Base-by-base conservation (phyloP, 2,797 vertebrate genomes). In the Selene dorsalis region DNA sequence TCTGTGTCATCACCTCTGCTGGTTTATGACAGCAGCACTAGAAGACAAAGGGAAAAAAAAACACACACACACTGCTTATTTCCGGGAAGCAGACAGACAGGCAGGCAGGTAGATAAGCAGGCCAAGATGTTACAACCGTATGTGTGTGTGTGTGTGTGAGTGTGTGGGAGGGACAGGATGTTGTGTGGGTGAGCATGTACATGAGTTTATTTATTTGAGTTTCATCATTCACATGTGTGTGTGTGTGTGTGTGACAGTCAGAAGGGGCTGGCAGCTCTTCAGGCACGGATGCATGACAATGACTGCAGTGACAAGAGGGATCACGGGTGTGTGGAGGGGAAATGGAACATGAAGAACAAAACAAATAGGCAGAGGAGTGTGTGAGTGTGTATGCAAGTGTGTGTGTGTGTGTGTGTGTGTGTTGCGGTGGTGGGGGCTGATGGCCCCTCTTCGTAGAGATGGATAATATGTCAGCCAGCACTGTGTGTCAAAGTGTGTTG, bases 261-360 rank as follows among this genome's bases (percentile, higher is more conserved):
- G 70, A 73, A 80, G 80, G 78, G 52, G 77, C 62, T 73, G 75
- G 83, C 81, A 84, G 79, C 79, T 88, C 75, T 82, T 86, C 61
- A 82, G 79, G 82, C 82, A 78, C 20, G 26, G 72, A 80, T 88
- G 89, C 88, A 87, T 92, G 88, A 89, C 89, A 88, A 83, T 52
- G 77, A 86, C 78, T 59, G 71, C 80, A 63, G 77, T 87, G 90
- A 92, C 89, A 89, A 80, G 87, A 87, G 80, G 83, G 77, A 89
- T 89, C 85, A 85, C 7, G 85, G 80, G 58, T 80, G 75, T 80
- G 86, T 75, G 64, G 80, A 84, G 75, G 77, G 91, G 93, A 94
- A 92, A 93, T 90, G 85, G 87, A 91, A 92, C 92, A 92, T 88
- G 90, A 92, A 89, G 86, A 91, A 91, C 83, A 90, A 93, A 91